These are phyloP conservation scores for Lomographa bimaculata DNA, from an alignment of 2,888 invertebrate genomes.

Conservation along the genomic window DNA sequence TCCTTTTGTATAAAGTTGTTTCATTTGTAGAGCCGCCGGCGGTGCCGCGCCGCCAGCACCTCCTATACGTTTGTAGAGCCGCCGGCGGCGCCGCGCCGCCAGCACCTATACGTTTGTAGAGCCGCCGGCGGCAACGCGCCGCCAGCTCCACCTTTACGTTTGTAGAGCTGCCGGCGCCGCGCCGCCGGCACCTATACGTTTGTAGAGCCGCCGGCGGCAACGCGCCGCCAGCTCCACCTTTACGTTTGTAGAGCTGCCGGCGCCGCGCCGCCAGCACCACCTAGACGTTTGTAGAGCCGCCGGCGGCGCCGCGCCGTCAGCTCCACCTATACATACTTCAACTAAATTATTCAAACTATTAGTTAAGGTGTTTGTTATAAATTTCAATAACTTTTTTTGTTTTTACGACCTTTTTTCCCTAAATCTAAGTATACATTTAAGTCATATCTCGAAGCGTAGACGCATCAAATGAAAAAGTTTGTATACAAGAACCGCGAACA, in stretches of 20 bases:
- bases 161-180: slow-evolving; percentile 43
- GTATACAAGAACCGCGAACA: slow-evolving; percentile 62
- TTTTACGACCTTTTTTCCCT: slow-evolving; percentile 81
- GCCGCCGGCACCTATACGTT: slow-evolving; percentile 41
- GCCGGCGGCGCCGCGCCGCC: slow-evolving; percentile 41
- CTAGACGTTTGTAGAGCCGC: slow-evolving; percentile 43
- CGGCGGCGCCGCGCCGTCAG: slow-evolving; percentile 41
- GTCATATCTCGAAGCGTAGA: slow-evolving; percentile 82
- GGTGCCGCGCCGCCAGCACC: slow-evolving; percentile 39
- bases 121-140: slow-evolving; percentile 42
- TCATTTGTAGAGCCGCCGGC: slow-evolving; percentile 57
- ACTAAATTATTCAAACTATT: slow-evolving; percentile 81
- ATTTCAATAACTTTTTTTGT: slow-evolving; percentile 82
- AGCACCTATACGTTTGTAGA: slow-evolving; percentile 43
- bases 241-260: slow-evolving; percentile 44
- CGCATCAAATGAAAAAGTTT: slow-evolving; percentile 71
- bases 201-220: slow-evolving; percentile 43
- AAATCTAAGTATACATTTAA: slow-evolving; percentile 81
- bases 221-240: slow-evolving; percentile 39
- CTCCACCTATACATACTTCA: slow-evolving; percentile 53
- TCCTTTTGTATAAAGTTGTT: slow-evolving; percentile 73
- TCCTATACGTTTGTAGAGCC: slow-evolving; percentile 43
- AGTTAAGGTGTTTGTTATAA: slow-evolving; percentile 83
- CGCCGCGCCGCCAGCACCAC: slow-evolving; percentile 40
- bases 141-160: slow-evolving; percentile 41